These are phyloP conservation scores for Lampris incognitus DNA, from an alignment of 2,113 vertebrate species.

Conservation along the genomic window DNA sequence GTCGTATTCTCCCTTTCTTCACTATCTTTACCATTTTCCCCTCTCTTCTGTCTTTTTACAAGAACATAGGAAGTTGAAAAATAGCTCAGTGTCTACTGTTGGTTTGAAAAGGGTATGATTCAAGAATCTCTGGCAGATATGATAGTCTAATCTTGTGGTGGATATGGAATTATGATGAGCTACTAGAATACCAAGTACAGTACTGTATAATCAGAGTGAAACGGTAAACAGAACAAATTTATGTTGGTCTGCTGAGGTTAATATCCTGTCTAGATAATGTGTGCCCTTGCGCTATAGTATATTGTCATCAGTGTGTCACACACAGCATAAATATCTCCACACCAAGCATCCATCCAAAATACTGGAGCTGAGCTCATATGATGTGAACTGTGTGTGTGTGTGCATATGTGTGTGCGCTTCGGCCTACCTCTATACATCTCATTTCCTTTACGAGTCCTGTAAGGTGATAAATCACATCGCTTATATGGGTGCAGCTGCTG, in stretches of 20 bases:
- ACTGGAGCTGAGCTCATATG: neutral
- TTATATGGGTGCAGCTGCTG: constrained; percentile 50
- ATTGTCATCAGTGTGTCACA: constrained; percentile 39
- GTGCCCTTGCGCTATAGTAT: constrained; percentile 35
- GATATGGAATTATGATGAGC: constrained; percentile 58
- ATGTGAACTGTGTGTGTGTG: constrained; percentile 11
- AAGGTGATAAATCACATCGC: constrained; percentile 55
- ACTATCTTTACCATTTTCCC: neutral
- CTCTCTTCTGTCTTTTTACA: constrained; percentile 8
- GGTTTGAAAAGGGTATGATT: constrained; percentile 9
- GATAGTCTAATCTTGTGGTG: constrained; percentile 26
- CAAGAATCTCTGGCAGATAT: constrained; percentile 27
- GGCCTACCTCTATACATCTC: constrained; percentile 34
- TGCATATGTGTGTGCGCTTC: neutral
- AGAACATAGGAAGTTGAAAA: constrained; percentile 8
- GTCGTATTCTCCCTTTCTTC: neutral
- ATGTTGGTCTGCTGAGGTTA: constrained; percentile 73
- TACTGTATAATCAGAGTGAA: constrained; percentile 54
- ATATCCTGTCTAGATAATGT: constrained; percentile 60
- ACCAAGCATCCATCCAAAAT: constrained; percentile 4
- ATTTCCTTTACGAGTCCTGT: constrained; percentile 37
- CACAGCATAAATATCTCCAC: neutral
- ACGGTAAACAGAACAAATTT: constrained; percentile 48
- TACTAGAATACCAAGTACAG: constrained; percentile 34
- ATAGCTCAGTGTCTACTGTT: constrained; percentile 10